Conservation (phyloP, 2,888 invertebrate species). For the Lasioglossum vierecki region DNA sequence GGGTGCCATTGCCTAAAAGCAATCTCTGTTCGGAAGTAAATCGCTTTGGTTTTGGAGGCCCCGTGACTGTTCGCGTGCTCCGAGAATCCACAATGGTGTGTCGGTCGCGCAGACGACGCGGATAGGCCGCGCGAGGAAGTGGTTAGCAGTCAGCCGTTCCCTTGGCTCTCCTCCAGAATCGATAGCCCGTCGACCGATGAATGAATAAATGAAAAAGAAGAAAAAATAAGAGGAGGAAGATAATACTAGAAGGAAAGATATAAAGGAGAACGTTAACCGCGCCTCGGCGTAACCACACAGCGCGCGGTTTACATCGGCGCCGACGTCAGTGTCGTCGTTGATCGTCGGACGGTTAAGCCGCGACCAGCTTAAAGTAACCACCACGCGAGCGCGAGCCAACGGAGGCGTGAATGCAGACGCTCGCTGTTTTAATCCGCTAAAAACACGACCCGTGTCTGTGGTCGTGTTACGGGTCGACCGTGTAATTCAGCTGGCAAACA, state of each 20-base stretch:
- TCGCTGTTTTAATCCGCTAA: conserved; percentile 46
- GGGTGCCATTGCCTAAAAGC: conserved; percentile 36
- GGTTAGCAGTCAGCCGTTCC: conserved; percentile 52
- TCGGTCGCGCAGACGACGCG: background rate
- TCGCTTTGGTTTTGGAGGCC: conserved; percentile 35
- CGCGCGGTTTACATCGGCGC: conserved; percentile 54
- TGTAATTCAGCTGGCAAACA: conserved; percentile 26
- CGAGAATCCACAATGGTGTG: background rate
- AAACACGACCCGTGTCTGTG: conserved; percentile 21
- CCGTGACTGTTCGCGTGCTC: conserved; percentile 25
- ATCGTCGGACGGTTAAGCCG: conserved; percentile 65
- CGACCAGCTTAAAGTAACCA: conserved; percentile 69
- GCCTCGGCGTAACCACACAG: conserved; percentile 51
- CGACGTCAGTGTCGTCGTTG: conserved; percentile 48
- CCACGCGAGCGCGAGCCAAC: conserved; percentile 32
- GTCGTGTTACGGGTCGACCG: background rate
- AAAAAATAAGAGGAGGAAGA: conserved; percentile 26
- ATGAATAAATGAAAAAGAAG: conserved; percentile 64
- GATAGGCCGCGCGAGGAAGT: conserved; percentile 42
- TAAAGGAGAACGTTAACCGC: conserved; percentile 16
- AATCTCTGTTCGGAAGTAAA: conserved; percentile 43
- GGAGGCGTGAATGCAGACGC: conserved; percentile 48
- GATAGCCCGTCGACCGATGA: conserved; percentile 68
- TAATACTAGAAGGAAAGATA: no score
- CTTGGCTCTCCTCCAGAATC: conserved; percentile 69